Evolutionary conservation across 92 coral and sea anemone species (phyloP).

Genomic region (Montipora capitata): DNA sequence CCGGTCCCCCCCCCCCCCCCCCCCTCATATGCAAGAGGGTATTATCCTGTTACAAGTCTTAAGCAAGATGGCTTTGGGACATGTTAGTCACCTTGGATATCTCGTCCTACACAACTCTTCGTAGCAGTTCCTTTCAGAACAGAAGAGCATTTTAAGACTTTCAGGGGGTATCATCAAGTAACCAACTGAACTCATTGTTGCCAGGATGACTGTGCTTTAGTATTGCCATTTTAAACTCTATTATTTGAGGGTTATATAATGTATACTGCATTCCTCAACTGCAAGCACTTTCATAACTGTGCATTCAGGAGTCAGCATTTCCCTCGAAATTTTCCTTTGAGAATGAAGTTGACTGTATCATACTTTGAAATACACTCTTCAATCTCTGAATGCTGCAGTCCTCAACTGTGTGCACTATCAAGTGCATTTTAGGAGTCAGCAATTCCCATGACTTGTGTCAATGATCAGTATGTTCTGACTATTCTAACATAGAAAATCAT

Average conservation of each 20-base stretch:
- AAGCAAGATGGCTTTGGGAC: neutral
- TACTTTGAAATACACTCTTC: no score
- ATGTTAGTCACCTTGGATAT: neutral
- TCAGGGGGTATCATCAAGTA: neutral
- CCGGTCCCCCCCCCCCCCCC: neutral
- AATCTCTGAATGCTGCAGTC: no score
- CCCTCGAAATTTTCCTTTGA: no score
- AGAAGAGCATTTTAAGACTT: neutral
- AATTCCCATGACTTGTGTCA: neutral
- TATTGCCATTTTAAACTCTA: no score
- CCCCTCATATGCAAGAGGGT: neutral
- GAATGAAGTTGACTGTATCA: no score
- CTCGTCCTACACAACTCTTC: neutral
- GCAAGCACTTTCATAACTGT: neutral
- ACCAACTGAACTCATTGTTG: neutral
- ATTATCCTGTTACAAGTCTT: constrained; percentile 1
- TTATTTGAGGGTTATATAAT: neutral
- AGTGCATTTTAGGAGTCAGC: constrained; percentile 5
- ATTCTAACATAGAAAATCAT: no score
- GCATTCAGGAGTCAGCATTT: no score
- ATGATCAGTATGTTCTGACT: neutral
- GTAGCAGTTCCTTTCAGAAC: neutral
- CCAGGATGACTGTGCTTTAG: neutral
- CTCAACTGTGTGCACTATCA: no score
- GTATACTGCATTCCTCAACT: neutral